Base-by-base conservation (phyloP, 2,888 invertebrate genomes). In the Pseudeuparius sepicola region DNA sequence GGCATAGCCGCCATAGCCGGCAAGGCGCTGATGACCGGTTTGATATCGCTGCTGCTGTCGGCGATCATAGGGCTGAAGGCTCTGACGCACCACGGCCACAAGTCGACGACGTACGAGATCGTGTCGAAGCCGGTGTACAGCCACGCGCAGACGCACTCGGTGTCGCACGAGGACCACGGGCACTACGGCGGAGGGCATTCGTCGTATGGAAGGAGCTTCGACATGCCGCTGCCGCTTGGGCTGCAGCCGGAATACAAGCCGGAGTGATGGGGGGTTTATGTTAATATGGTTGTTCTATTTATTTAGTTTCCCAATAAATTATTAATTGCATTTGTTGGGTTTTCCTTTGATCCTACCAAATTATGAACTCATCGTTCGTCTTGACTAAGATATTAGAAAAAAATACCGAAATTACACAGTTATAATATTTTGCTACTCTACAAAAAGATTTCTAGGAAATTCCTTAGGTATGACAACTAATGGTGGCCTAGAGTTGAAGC, bases 21-120 rank as follows among this genome's bases (percentile, higher is more conserved):
- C 7, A 85, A 85, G 56, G 85, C 85, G 1, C 55, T 85, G 14
- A 78, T 84, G 76, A 79, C 83, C 0, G 80, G 78, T 1, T 55
- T 85, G 40, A 75, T 84, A 72, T 81, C 85, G 0, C 64, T 85
- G 1, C 71, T 83, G 45, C 61, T 85, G 1, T 79, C 84, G 0
- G 78, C 77, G 1, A 71, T 83, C 36, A 67, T 81, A 33, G 83
- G 83, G 1, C 60, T 84, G 37, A 83, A 83, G 50, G 68, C 72
- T 70, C n/a, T n/a, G n/a, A 69, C 79, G 2, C 75, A 1, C 12
- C 14, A 15, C 3, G 75, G 78, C 2, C 71, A 74, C 36, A 75
- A 75, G 50, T 43, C 62, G 48, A 80, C 82, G 5, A 82, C 82
- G 0, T 84, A 84, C 53, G 84, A 84, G 60, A 80, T 84, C 38